Percentiles rank a stretch among this genome's conserved stretches.
Conservation (phyloP, 2,113 vertebrate genomes). For the Cyanoliseus patagonus region DNA sequence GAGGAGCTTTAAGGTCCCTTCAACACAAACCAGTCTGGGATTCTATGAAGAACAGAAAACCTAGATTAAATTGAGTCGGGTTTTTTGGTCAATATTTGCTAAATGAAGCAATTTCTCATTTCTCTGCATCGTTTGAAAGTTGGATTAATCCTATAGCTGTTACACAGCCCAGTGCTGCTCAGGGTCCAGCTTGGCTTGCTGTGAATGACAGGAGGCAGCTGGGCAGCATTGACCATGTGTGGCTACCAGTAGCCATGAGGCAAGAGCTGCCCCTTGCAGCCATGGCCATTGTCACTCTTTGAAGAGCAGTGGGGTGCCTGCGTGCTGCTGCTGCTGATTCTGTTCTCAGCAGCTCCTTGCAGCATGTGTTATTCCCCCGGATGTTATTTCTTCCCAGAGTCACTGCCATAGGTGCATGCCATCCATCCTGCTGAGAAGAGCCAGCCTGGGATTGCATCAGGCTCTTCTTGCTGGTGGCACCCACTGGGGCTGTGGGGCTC, state of each 20-base stretch:
- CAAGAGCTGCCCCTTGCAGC: background rate
- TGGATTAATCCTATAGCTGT: background rate
- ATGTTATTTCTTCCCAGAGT: constrained; percentile 21
- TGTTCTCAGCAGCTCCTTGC: background rate
- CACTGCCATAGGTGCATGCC: background rate
- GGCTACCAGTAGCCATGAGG: background rate
- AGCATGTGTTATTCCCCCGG: background rate
- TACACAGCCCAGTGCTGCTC: background rate
- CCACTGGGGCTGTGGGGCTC: background rate
- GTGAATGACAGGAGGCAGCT: background rate
- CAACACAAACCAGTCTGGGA: background rate
- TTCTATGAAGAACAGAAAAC: background rate
- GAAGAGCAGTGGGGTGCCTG: background rate
- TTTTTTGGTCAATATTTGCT: background rate
- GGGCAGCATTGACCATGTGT: background rate
- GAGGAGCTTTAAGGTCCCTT: background rate
- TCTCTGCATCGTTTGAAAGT: background rate
- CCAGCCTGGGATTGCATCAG: constrained; percentile 58
- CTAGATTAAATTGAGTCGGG: background rate
- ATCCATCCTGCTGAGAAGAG: constrained; percentile 1
- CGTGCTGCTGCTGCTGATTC: background rate
- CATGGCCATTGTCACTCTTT: accelerated
- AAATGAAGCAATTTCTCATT: background rate
- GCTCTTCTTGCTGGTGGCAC: constrained; percentile 20
- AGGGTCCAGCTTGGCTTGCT: accelerated